These are phyloP conservation scores for Ennomos erosarius DNA, from an alignment of 2,888 invertebrate species.

Conservation along the genomic window DNA sequence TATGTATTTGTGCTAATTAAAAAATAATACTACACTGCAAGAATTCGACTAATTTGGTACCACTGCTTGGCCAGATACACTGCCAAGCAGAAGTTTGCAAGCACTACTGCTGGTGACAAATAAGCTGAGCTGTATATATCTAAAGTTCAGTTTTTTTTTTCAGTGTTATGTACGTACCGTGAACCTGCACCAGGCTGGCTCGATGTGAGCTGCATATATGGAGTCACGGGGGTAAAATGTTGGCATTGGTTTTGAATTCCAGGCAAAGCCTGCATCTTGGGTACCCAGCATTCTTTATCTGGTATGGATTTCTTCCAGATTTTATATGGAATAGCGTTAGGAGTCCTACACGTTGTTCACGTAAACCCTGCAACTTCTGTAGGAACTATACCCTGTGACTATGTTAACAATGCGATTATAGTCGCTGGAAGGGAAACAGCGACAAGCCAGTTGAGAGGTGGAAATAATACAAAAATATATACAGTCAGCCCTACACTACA, in stretches of 20 bases:
- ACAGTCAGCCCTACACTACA: slow-evolving; percentile 12
- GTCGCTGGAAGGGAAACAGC: slow-evolving; percentile 21
- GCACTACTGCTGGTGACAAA: too few species aligned
- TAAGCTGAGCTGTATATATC: too few species aligned
- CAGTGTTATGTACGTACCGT: slow-evolving; percentile 86
- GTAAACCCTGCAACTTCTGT: neutral
- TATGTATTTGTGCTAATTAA: slow-evolving; percentile 8
- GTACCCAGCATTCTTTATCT: too few species aligned
- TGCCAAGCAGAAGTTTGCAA: too few species aligned
- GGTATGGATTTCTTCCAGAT: slow-evolving; percentile 15
- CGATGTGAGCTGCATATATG: slow-evolving; percentile 89
- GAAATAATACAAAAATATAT: slow-evolving; percentile 21
- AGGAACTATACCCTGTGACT: slow-evolving; percentile 21
- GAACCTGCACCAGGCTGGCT: slow-evolving; percentile 93
- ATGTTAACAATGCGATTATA: slow-evolving; percentile 30
- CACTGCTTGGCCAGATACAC: too few species aligned
- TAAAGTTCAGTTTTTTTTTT: slow-evolving; percentile 22
- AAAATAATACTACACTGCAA: too few species aligned
- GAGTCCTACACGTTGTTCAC: slow-evolving; percentile 3
- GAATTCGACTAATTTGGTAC: too few species aligned
- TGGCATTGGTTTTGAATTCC: too few species aligned
- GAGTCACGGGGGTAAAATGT: slow-evolving; percentile 89
- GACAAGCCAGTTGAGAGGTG: slow-evolving; percentile 2
- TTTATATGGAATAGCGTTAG: neutral
- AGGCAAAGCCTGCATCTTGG: too few species aligned